Base-by-base conservation (phyloP, 2,888 invertebrate species). In the Lochmaea crataegi region DNA sequence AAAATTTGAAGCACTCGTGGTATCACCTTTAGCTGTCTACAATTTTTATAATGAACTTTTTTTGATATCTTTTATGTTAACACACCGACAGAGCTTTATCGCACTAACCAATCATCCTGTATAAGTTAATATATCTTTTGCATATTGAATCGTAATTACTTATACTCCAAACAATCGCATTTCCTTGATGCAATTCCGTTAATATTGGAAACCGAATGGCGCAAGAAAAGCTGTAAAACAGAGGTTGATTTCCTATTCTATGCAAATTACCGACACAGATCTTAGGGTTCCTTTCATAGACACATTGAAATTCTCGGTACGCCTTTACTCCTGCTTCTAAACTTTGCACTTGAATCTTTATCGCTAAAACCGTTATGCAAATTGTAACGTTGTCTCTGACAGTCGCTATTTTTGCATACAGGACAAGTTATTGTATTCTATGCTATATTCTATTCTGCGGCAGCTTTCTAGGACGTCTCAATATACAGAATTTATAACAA, bases 341-440 rank as follows among this genome's bases (percentile, higher is more conserved):
- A 72, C 64, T 72, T 68, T 64, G 42, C 67, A 58, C 48, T 63
- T 51, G 58, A 66, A 68, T 57, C 56, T 58, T 61, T 64, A 45
- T 45, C 45, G 51, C 68, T 63, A 22, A 66, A 57, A 68, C 68
- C 48, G 72, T 68, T 72, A 72, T 72, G 72, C 72, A 72, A 68
- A 72, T 72, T 26, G 56, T 61, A 18, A 48, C 38, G 41, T 69
- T 69, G 53, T 53, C 63, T 63, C 42, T 51, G 53, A 53, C 53
- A 48, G 32, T 41, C 63, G 42, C 41, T 16, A 56, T 63, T 69
- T 63, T 42, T 26, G 16, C 18, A 58, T n/a, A n/a, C 32, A 14
- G 5, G n/a, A 14, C 12, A n/a, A 60, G 60, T 60, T 32, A n/a
- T n/a, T 60, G 32, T 60, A 38, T 12, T 32, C 32, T 32, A 32